Evolutionary conservation across 2,797 vertebrate genomes (phyloP).

Genomic region (Danio albolineatus): DNA sequence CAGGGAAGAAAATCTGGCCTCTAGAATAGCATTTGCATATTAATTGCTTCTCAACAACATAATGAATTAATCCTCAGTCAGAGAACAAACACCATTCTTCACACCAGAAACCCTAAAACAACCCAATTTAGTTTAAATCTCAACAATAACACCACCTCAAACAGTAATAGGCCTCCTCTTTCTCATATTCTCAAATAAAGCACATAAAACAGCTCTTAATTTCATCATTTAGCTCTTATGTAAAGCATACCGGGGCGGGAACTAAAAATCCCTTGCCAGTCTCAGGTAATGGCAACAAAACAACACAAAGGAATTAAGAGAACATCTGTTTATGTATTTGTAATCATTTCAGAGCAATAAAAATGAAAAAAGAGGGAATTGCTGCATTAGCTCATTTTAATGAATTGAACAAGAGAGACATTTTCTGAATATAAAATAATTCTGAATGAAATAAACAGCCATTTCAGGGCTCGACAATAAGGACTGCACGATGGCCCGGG

Average conservation of each 20-base stretch:
- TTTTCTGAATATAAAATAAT: background rate
- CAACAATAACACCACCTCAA: constrained; percentile 9
- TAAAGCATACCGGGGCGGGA: constrained; percentile 5
- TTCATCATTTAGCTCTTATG: background rate
- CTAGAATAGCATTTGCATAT: constrained; percentile 20
- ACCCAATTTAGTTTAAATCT: background rate
- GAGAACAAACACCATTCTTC: constrained; percentile 14
- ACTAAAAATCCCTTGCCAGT: background rate
- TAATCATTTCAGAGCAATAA: background rate
- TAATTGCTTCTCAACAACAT: constrained; percentile 8
- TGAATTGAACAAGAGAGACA: background rate
- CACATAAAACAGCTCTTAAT: background rate
- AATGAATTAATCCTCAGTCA: background rate
- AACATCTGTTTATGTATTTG: background rate
- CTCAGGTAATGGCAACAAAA: constrained; percentile 7
- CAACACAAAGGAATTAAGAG: background rate
- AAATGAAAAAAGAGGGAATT: no score
- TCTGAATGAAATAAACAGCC: background rate
- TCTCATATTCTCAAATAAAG: background rate
- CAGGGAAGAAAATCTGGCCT: constrained; percentile 14
- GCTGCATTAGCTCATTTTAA: background rate
- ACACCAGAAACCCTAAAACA: constrained; percentile 1
- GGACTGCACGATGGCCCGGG: no score
- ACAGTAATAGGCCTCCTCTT: background rate
- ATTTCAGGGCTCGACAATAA: no score